Evolutionary conservation across 2,797 vertebrate species (phyloP).

Genomic region (Sarcophilus harrisii): DNA sequence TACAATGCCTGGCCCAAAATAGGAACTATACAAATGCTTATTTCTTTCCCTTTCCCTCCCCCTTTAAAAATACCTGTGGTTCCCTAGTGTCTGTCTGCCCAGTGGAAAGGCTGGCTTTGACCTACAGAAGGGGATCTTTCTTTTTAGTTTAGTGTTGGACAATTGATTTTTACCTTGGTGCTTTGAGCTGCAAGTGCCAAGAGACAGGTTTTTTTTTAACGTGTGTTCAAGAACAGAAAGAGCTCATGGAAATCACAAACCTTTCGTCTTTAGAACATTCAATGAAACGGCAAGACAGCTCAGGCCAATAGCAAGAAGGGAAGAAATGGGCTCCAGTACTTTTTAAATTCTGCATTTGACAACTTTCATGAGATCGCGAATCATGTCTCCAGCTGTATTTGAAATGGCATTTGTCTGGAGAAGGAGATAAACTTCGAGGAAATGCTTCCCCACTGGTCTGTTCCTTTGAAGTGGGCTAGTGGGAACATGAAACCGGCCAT

Average conservation of each 20-base stretch:
- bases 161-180: neutral
- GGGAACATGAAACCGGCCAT: neutral
- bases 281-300: too few relatives aligned
- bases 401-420: neutral
- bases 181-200: neutral
- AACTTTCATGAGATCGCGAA: neutral
- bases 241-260: neutral
- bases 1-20: neutral
- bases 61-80: neutral
- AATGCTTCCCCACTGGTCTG: too few relatives aligned
- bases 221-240: neutral
- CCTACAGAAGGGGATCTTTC: neutral
- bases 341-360: neutral
- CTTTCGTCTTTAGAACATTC: neutral
- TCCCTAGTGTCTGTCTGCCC: neutral
- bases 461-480: neutral
- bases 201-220: neutral
- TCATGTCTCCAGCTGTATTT: neutral
- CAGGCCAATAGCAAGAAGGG: neutral
- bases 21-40: neutral
- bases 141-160: neutral
- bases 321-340: too few relatives aligned
- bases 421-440: neutral
- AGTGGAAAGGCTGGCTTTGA: neutral
- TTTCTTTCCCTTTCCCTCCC: neutral